Evolutionary conservation across 1,140 invertebrate genomes (phyloP), one percentile per base, ranked within the genome.

Genomic region (Trichonephila clavata): DNA sequence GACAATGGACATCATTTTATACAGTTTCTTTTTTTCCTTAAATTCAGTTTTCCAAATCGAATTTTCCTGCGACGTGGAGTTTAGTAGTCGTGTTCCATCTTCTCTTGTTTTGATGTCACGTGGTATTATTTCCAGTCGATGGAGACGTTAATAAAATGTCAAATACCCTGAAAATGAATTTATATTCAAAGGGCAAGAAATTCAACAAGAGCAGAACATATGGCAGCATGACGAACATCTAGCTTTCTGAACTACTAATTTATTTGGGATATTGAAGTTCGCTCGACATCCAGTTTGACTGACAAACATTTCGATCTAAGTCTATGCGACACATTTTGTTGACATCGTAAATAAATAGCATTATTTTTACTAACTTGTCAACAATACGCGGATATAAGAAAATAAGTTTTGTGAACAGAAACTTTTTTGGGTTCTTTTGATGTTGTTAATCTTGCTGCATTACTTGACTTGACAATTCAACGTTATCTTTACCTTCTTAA

Each of bases 91-190:
- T 77, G 68, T 77, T 77, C 68, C 14, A 32, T 77, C 68, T 77
- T 32, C 68, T 77, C 24, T 77, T 24, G 16, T 20, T 77, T 27
- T 24, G 24, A 77, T 77, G 68, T 39, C 68, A 32, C 24, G 4
- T 1, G 68, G 68, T 77, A 77, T 77, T 77, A 77, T 5, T 77
- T 77, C 27, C 27, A 24, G 68, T 77, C 68, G 68, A 77, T 32
- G 27, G 68, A 77, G 68, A 77, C 68, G 68, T 77, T 77, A 77
- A 77, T 77, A 77, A 77, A 77, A 77, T 27, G 68, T 77, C 68
- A 77, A 77, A 77, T 77, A 39, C 27, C 18, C 27, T 77, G 27
- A 77, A 77, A 77, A 77, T 77, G 68, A 77, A 77, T 77, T 77
- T 77, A 77, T 27, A 77, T 77, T 77, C 27, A 77, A 77, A 77